Conservation (phyloP, 2,797 vertebrate genomes). For the Carduelis carduelis region DNA sequence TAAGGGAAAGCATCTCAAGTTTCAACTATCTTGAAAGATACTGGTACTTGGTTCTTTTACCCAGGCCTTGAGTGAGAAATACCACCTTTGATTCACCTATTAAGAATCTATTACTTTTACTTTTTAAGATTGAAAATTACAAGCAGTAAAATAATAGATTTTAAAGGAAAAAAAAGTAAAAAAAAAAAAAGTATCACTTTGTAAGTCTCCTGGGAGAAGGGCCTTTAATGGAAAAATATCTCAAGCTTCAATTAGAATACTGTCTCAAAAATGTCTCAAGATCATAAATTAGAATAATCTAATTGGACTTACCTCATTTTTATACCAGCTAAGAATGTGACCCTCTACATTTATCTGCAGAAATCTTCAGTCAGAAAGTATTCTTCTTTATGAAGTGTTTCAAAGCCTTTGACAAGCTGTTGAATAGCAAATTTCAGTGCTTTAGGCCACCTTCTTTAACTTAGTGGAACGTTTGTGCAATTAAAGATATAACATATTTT, state of each 20-base stretch:
- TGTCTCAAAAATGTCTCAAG: background rate
- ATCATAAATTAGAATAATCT: conserved; percentile 13
- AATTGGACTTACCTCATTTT: background rate
- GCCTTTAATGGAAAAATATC: background rate
- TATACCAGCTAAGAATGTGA: background rate
- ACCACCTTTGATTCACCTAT: background rate
- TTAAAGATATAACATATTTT: background rate
- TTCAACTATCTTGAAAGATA: background rate
- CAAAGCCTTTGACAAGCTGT: background rate
- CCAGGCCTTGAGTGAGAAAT: background rate
- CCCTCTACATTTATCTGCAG: background rate
- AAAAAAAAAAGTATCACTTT: background rate
- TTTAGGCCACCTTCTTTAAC: background rate
- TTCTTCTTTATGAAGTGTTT: background rate
- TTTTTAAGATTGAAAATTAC: background rate
- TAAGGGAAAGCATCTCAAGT: background rate
- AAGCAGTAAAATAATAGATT: background rate
- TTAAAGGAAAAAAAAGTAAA: background rate
- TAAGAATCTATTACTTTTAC: background rate
- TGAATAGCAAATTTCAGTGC: background rate
- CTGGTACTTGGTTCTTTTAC: background rate
- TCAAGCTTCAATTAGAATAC: background rate
- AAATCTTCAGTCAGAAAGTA: conserved; percentile 17
- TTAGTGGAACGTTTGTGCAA: background rate
- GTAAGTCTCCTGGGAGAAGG: background rate